Conservation (phyloP, 2,888 invertebrate genomes). For the Andrena haemorrhoa region DNA sequence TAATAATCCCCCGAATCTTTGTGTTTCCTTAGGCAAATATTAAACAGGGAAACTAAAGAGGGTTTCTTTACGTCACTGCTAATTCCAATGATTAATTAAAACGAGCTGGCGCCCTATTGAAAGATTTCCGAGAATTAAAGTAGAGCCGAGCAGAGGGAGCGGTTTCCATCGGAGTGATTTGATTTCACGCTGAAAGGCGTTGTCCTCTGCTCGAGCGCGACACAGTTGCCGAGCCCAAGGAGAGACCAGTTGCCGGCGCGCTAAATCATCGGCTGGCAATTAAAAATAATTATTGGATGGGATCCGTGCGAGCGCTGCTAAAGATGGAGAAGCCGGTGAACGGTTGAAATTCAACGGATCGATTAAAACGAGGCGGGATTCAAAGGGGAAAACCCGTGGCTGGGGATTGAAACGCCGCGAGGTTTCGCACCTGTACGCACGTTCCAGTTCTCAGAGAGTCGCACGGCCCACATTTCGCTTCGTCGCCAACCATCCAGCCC, state of each 20-base stretch:
- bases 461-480: slow-evolving; percentile 72
- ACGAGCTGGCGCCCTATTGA: background rate
- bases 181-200: background rate
- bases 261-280: slow-evolving; percentile 34
- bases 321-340: slow-evolving; percentile 30
- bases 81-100: background rate
- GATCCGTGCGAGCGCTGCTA: slow-evolving; percentile 14
- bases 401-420: slow-evolving; percentile 55
- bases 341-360: slow-evolving; percentile 45
- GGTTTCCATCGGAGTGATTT: slow-evolving; percentile 4
- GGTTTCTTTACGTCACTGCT: no score
- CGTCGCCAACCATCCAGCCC: slow-evolving; percentile 43
- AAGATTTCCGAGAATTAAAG: background rate
- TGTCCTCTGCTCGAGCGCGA: background rate
- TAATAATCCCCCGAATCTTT: no score
- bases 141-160: background rate
- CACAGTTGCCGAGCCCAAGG: slow-evolving; percentile 7
- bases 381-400: slow-evolving; percentile 46
- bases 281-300: slow-evolving; percentile 41
- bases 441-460: slow-evolving; percentile 75
- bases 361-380: slow-evolving; percentile 46
- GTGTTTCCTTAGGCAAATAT: no score
- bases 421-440: slow-evolving; percentile 73
- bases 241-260: background rate
- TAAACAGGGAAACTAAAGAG: no score